Conservation (phyloP, 2,888 invertebrate species). For the Acronicta psi region DNA sequence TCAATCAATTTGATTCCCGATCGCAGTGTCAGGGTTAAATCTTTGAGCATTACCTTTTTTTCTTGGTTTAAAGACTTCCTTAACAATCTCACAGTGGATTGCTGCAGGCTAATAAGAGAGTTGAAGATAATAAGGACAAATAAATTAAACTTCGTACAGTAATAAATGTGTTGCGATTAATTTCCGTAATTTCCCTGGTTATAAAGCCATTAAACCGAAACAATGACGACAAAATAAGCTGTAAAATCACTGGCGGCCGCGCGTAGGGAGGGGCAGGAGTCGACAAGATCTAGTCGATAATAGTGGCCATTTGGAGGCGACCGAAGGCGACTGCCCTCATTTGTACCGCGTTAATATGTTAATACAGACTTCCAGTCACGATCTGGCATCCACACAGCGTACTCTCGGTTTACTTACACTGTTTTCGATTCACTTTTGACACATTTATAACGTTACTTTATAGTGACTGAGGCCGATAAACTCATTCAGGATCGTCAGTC, state of each 20-base stretch:
- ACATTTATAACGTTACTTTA: slow-evolving; percentile 51
- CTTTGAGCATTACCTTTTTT: too few relatives aligned
- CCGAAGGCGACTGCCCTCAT: slow-evolving; percentile 61
- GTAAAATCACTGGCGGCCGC: slow-evolving; percentile 61
- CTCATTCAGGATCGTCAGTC: slow-evolving; percentile 17
- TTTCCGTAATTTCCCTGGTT: slow-evolving; percentile 34
- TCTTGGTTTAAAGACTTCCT: too few relatives aligned
- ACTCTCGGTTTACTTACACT: slow-evolving; percentile 63
- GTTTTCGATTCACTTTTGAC: slow-evolving; percentile 68
- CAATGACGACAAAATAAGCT: slow-evolving; percentile 69
- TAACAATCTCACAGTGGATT: too few relatives aligned
- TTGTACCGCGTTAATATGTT: slow-evolving; percentile 73
- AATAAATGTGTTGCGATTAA: slow-evolving; percentile 22
- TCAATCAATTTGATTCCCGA: too few relatives aligned
- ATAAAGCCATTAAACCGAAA: slow-evolving; percentile 52
- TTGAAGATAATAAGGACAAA: background rate
- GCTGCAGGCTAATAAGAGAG: background rate
- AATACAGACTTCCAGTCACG: slow-evolving; percentile 66
- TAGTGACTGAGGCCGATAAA: slow-evolving; percentile 34
- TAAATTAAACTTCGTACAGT: background rate
- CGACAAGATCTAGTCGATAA: slow-evolving; percentile 63
- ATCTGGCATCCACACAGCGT: slow-evolving; percentile 53
- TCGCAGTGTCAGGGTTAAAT: too few relatives aligned
- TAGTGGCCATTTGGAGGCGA: slow-evolving; percentile 57
- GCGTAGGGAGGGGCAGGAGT: slow-evolving; percentile 60